Conservation (phyloP, 2,113 vertebrate genomes). For the Alethe castanea region DNA sequence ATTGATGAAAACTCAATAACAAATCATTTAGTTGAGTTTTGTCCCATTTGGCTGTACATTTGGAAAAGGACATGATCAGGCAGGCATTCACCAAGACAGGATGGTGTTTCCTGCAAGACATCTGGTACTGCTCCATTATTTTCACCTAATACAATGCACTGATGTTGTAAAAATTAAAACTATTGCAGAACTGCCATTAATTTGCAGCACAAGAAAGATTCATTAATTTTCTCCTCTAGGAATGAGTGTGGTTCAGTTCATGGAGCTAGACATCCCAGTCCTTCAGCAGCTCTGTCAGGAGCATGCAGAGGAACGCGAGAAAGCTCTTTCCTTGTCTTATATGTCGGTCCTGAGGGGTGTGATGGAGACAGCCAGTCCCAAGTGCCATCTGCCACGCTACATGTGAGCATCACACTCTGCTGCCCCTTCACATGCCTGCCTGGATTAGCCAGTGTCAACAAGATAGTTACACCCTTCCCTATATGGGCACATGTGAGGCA, state of each 20-base stretch:
- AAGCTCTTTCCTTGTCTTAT: not conserved
- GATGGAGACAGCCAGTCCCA: constrained; percentile 37
- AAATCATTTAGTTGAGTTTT: not conserved
- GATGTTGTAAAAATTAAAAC: not conserved
- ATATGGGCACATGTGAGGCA: not conserved
- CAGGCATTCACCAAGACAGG: not conserved
- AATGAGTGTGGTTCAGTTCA: not conserved
- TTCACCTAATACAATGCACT: not conserved
- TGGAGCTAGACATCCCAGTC: not conserved
- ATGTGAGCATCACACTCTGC: constrained; percentile 37
- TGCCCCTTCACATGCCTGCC: not conserved
- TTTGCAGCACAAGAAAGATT: not conserved
- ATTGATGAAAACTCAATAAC: not conserved
- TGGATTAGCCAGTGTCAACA: constrained; percentile 22
- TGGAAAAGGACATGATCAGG: not conserved
- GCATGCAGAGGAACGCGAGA: rapidly evolving
- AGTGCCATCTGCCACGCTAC: not conserved
- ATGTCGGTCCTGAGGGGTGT: not conserved
- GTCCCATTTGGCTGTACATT: not conserved
- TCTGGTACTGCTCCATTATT: not conserved
- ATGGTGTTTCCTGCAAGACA: not conserved
- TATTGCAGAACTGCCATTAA: not conserved
- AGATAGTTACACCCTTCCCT: constrained; percentile 21
- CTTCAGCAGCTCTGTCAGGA: not conserved
- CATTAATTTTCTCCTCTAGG: not conserved